Conservation (phyloP, 1,140 invertebrate genomes). For the Diachasmimorpha longicaudata region DNA sequence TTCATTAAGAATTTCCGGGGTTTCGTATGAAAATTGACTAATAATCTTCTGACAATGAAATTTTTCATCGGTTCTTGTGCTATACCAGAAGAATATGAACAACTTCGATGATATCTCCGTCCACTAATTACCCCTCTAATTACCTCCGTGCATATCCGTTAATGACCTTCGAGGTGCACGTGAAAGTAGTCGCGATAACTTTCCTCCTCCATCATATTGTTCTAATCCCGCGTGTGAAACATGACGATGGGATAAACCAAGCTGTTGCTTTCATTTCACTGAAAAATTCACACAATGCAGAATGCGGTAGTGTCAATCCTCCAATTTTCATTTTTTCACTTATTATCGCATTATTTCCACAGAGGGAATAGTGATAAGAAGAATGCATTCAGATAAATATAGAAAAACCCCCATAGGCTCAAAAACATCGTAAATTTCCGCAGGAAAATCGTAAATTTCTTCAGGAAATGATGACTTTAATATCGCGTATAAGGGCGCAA, state of each 20-base stretch:
- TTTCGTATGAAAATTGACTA: too few species aligned
- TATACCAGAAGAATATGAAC: background rate
- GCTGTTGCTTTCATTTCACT: background rate
- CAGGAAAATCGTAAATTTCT: too few species aligned
- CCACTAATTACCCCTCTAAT: slow-evolving; percentile 17
- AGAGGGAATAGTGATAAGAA: too few species aligned
- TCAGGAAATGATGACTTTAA: too few species aligned
- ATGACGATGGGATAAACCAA: background rate
- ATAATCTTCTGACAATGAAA: background rate
- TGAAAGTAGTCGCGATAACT: slow-evolving; percentile 56
- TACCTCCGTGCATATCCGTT: slow-evolving; percentile 35
- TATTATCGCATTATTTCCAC: too few species aligned
- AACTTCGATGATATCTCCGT: background rate
- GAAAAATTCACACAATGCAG: background rate
- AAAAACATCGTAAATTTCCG: too few species aligned
- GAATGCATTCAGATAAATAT: too few species aligned
- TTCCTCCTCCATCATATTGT: slow-evolving; percentile 36
- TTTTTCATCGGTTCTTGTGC: background rate
- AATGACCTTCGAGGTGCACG: slow-evolving; percentile 53
- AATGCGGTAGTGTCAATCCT: background rate
- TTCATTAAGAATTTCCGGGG: too few species aligned
- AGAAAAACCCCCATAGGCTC: too few species aligned
- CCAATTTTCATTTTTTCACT: background rate
- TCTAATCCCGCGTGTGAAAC: slow-evolving; percentile 15
- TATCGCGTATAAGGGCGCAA: too few species aligned